Evolutionary conservation across 2,113 vertebrate species (phyloP).

Genomic region (Macheiramphus alcinus): DNA sequence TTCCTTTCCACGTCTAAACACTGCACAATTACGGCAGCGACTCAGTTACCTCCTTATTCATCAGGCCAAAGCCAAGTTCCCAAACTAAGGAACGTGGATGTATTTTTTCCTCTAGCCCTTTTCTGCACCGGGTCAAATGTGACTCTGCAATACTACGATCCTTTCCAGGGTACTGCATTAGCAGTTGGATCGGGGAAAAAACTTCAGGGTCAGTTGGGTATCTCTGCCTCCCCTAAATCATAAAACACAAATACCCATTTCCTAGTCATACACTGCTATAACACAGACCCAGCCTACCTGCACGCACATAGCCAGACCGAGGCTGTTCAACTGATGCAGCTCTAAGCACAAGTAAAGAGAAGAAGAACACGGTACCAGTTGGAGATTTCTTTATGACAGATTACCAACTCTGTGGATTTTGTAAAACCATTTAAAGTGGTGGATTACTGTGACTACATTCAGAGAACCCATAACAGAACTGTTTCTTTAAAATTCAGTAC

Average conservation of each 20-base stretch:
- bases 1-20: slow-evolving; percentile 74
- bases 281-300: background rate
- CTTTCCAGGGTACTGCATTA: background rate
- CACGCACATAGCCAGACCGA: fast-evolving
- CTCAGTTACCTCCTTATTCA: background rate
- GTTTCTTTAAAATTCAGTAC: background rate
- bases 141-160: fast-evolving
- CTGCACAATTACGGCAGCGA: slow-evolving; percentile 28
- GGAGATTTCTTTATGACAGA: background rate
- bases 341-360: background rate
- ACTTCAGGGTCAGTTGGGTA: background rate
- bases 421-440: background rate
- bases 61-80: background rate
- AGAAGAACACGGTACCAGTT: fast-evolving
- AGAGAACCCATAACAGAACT: background rate
- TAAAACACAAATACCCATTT: background rate
- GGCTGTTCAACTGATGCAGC: background rate
- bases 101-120: background rate
- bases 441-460: background rate
- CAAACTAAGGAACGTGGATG: background rate
- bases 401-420: background rate
- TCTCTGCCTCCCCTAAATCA: background rate
- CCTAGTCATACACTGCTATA: no score
- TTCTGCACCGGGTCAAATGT: fast-evolving
- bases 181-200: background rate